phyloP scores from a whole-genome alignment of 2,113 vertebrate species.

The Erythrolamprus reginae region DNA sequence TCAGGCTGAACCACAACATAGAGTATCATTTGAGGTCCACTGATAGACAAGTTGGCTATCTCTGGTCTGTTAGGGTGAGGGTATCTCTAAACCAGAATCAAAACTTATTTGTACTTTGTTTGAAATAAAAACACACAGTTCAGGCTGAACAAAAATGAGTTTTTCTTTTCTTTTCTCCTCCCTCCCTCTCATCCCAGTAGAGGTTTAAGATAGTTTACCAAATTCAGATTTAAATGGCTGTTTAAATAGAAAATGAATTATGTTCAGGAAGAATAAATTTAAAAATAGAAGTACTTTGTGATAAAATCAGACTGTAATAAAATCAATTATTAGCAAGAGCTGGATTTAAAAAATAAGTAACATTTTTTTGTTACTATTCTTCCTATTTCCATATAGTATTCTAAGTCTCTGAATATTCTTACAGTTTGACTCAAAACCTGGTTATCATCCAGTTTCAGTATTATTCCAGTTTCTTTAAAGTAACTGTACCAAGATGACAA shows the following conservation, averaged over 20 bases:
- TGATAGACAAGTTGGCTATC: background rate
- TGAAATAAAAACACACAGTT: background rate
- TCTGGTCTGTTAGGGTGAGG: background rate
- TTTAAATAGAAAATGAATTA: background rate
- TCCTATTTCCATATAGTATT: background rate
- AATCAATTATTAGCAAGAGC: background rate
- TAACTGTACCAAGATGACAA: background rate
- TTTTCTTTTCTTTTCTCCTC: background rate
- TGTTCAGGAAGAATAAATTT: background rate
- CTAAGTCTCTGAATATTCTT: background rate
- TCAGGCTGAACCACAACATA: too few relatives aligned
- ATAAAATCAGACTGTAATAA: background rate
- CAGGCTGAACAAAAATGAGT: background rate
- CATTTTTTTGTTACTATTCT: too few relatives aligned
- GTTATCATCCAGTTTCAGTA: too few relatives aligned
- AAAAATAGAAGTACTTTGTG: background rate
- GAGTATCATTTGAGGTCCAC: too few relatives aligned
- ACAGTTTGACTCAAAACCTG: background rate
- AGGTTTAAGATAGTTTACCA: background rate
- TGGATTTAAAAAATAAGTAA: background rate
- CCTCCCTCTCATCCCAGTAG: too few relatives aligned
- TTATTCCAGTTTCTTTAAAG: background rate
- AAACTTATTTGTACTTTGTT: background rate
- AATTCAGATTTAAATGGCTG: background rate
- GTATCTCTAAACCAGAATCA: background rate